phyloP scores from a whole-genome alignment of 2,888 invertebrate species.

The Rhamphomyia laevipes region DNA sequence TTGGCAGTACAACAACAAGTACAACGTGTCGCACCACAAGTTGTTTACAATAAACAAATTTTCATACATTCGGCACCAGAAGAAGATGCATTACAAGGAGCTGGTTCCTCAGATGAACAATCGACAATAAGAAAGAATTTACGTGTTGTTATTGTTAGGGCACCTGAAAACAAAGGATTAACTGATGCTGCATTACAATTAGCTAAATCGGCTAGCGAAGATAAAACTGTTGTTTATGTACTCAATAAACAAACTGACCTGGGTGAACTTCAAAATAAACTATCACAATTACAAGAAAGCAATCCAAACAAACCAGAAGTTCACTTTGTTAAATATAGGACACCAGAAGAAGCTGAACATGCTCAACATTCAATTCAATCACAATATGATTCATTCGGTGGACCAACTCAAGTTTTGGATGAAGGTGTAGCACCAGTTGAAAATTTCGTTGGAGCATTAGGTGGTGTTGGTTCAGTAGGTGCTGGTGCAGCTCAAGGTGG shows the following conservation, averaged over 20 bases:
- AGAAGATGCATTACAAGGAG: slow-evolving; percentile 23
- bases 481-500: neutral
- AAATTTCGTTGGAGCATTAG: slow-evolving; percentile 27
- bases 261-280: slow-evolving; percentile 21
- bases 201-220: slow-evolving; percentile 27
- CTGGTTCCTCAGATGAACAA: slow-evolving; percentile 16
- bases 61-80: slow-evolving; percentile 26
- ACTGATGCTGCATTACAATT: slow-evolving; percentile 26
- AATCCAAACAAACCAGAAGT: slow-evolving; percentile 28
- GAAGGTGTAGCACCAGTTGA: slow-evolving; percentile 26
- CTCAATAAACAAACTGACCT: slow-evolving; percentile 28
- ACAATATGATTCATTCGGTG: slow-evolving; percentile 25
- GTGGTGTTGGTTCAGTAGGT: neutral
- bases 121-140: slow-evolving; percentile 22
- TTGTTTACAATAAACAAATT: slow-evolving; percentile 21
- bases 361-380: slow-evolving; percentile 27
- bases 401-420: slow-evolving; percentile 19
- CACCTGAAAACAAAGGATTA: slow-evolving; percentile 26
- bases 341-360: slow-evolving; percentile 26
- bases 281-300: slow-evolving; percentile 19
- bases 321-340: slow-evolving; percentile 32
- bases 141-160: slow-evolving; percentile 31
- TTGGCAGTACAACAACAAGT: slow-evolving; percentile 3
- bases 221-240: slow-evolving; percentile 32
- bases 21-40: neutral